phyloP scores from a whole-genome alignment of 2,888 invertebrate species.

The Magallana nippona region DNA sequence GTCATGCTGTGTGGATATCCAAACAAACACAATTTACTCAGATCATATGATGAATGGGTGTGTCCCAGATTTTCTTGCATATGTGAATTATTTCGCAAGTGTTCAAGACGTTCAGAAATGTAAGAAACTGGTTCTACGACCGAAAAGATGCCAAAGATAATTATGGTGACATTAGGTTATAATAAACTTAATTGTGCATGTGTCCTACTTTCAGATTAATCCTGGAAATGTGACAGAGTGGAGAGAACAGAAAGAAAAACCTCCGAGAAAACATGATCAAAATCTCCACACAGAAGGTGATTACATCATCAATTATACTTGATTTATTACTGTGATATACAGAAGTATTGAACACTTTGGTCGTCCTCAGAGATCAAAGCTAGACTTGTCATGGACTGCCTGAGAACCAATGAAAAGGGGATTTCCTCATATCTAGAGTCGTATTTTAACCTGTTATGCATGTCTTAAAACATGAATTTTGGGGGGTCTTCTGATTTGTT shows the following conservation, averaged over 20 bases:
- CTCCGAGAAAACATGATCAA: background rate
- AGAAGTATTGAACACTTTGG: too few species aligned
- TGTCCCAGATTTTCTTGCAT: conserved; percentile 2
- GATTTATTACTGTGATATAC: background rate
- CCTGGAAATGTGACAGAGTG: background rate
- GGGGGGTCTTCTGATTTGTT: too few species aligned
- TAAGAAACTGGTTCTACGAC: background rate
- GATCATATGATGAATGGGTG: conserved; percentile 19
- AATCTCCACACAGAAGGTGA: conserved; percentile 17
- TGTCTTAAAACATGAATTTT: too few species aligned
- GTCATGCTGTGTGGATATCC: conserved; percentile 9
- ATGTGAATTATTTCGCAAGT: conserved; percentile 20
- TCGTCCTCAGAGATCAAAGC: too few species aligned
- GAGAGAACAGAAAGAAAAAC: background rate
- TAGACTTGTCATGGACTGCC: too few species aligned
- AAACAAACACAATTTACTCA: background rate
- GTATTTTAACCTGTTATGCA: too few species aligned
- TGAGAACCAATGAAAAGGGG: too few species aligned
- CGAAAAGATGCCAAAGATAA: background rate
- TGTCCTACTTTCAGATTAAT: background rate
- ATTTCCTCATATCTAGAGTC: too few species aligned
- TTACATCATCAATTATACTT: background rate
- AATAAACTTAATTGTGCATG: background rate
- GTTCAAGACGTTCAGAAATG: background rate
- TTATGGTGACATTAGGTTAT: background rate